These are phyloP conservation scores for Spialia ferax DNA, from an alignment of 2,888 invertebrate species.

Conservation along the genomic window DNA sequence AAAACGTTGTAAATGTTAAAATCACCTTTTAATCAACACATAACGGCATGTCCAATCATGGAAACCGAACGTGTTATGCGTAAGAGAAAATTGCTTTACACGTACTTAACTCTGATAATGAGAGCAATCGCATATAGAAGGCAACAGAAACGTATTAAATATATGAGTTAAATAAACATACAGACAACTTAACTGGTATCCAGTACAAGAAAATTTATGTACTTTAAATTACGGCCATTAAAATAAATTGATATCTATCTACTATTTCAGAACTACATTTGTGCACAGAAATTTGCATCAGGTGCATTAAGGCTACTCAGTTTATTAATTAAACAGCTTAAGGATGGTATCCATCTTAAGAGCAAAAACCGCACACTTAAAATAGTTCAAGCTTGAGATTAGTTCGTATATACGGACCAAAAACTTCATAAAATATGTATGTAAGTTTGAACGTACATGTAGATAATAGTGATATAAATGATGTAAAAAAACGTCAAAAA, in stretches of 20 bases:
- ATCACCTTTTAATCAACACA: background rate
- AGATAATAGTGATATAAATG: too few species aligned
- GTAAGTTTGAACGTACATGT: too few species aligned
- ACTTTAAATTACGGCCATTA: slow-evolving; percentile 25
- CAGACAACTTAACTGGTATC: slow-evolving; percentile 30
- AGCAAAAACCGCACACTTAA: too few species aligned
- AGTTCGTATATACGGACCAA: too few species aligned
- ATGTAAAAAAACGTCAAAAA: too few species aligned
- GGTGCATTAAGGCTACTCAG: too few species aligned
- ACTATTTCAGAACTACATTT: slow-evolving; percentile 17
- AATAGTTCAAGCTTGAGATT: too few species aligned
- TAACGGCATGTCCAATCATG: slow-evolving; percentile 19
- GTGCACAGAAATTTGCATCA: background rate
- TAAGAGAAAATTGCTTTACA: slow-evolving; percentile 30
- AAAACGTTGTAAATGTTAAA: background rate
- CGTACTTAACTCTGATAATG: slow-evolving; percentile 26
- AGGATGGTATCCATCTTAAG: too few species aligned
- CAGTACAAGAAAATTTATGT: slow-evolving; percentile 24
- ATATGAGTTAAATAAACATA: slow-evolving; percentile 33
- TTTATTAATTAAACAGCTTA: too few species aligned
- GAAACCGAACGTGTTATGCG: slow-evolving; percentile 9
- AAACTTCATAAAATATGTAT: too few species aligned
- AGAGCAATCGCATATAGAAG: slow-evolving; percentile 27
- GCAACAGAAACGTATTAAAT: slow-evolving; percentile 20
- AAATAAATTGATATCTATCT: slow-evolving; percentile 22